phyloP scores from a whole-genome alignment of 2,888 invertebrate species.

The Rotaria magnacalcarata region DNA sequence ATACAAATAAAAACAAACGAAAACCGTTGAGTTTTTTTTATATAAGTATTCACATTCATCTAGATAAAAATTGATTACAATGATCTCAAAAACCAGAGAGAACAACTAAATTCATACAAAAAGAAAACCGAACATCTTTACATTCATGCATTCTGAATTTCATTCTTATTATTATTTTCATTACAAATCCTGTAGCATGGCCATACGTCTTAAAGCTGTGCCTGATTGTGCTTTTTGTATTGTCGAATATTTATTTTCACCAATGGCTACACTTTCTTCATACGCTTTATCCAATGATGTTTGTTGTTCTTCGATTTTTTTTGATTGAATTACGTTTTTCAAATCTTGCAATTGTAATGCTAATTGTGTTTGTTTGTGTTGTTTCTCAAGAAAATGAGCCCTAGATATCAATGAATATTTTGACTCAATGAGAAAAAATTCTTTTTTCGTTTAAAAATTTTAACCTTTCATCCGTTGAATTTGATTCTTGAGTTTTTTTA shows the following conservation, averaged over 20 bases:
- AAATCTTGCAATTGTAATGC: constrained; percentile 73
- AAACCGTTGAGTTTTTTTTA: no score
- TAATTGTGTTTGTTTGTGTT: not conserved
- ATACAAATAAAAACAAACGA: no score
- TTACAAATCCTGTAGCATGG: constrained; percentile 36
- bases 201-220: not conserved
- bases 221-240: constrained; percentile 66
- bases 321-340: constrained; percentile 84
- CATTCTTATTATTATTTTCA: not conserved
- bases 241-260: constrained; percentile 92
- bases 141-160: not conserved
- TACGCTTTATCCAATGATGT: constrained; percentile 65
- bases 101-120: not conserved
- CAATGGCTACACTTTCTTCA: constrained; percentile 78
- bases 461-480: not conserved
- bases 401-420: not conserved
- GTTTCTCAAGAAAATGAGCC: not conserved
- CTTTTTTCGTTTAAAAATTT: not conserved
- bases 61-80: not conserved
- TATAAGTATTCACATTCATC: no score
- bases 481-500: not conserved
- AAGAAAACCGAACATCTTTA: not conserved
- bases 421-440: not conserved
- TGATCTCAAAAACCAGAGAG: not conserved
- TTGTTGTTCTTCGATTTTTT: constrained; percentile 80